Base-by-base conservation (phyloP, 2,113 vertebrate genomes). In the Chionodraco myersi region DNA sequence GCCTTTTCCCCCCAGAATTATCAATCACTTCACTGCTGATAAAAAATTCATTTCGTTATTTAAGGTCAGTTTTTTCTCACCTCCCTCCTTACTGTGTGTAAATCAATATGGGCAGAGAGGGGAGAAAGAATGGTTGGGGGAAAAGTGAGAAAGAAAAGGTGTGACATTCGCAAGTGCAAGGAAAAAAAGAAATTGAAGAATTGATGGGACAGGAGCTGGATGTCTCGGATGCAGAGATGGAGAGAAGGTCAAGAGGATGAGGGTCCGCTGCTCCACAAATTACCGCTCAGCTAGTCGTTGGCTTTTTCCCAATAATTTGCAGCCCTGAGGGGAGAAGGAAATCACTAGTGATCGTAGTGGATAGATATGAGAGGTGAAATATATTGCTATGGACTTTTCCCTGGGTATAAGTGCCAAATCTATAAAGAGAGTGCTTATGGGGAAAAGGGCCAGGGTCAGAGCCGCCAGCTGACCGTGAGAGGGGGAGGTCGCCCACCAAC, bases 191-290 rank as follows among this genome's bases (percentile, higher is more conserved):
- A 85, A 84, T 73, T 47, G 75, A 66, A 36, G 69, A 90, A 86
- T 79, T 85, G 91, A 91, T 83, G 79, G 64, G 64, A 79, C 52
- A 77, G 74, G 67, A 34, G 47, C 45, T 51, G 30, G 71, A 47
- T 74, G 81, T 86, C 76, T 92, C 58, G 45, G 65, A 64, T 30
- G 82, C 69, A 74, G 80, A 75, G 84, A 66, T 68, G 15, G 48
- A 79, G 89, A 86, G 81, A 90, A 92, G 89, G 92, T 92, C 88
- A 90, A 84, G 79, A 77, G 73, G 84, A 85, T 82, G 87, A 84
- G 77, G 85, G 80, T 70, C 73, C 60, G 0, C 53, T 60, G 70
- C 79, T 83, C 76, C 75, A 86, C 88, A 90, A 89, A 91, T 90
- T 88, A 88, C 79, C 47, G 16, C 88, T 92, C 86, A 89, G 88